A percentile compares a stretch with the other conserved stretches of the same genome.
Conservation (phyloP, 2,113 vertebrate species). For the Rhinichthys klamathensis region DNA sequence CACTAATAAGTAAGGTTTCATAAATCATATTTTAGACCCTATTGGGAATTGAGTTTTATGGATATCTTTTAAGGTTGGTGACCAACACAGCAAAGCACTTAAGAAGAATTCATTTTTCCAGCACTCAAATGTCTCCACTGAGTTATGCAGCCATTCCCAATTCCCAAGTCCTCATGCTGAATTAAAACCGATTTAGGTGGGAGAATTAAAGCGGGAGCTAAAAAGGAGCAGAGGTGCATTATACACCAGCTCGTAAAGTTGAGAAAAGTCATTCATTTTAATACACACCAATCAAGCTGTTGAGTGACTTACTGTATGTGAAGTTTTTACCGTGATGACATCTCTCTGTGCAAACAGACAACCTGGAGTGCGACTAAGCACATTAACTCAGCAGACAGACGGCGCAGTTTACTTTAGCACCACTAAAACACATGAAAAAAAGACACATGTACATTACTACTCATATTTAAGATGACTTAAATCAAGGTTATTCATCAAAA, state of each 20-base stretch:
- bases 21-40: slow-evolving; percentile 59
- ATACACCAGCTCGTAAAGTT: slow-evolving; percentile 63
- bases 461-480: slow-evolving; percentile 8
- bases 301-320: slow-evolving; percentile 63
- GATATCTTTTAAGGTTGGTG: slow-evolving; percentile 55
- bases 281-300: slow-evolving; percentile 57
- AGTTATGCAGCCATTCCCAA: slow-evolving; percentile 59
- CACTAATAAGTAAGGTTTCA: slow-evolving; percentile 53
- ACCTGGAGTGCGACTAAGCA: slow-evolving; percentile 57
- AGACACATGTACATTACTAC: neutral
- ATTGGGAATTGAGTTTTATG: slow-evolving; percentile 60
- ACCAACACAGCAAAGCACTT: slow-evolving; percentile 54
- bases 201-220: slow-evolving; percentile 36
- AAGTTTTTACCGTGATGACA: slow-evolving; percentile 61
- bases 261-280: slow-evolving; percentile 61
- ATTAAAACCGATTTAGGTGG: slow-evolving; percentile 54
- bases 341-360: slow-evolving; percentile 55
- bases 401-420: slow-evolving; percentile 21
- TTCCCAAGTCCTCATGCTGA: slow-evolving; percentile 58
- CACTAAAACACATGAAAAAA: slow-evolving; percentile 12
- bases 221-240: slow-evolving; percentile 45
- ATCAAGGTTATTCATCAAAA: slow-evolving; percentile 1
- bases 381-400: slow-evolving; percentile 38
- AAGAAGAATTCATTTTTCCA: slow-evolving; percentile 55
- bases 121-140: slow-evolving; percentile 60